Conservation (phyloP, 2,113 vertebrate species). For the Daboia siamensis region DNA sequence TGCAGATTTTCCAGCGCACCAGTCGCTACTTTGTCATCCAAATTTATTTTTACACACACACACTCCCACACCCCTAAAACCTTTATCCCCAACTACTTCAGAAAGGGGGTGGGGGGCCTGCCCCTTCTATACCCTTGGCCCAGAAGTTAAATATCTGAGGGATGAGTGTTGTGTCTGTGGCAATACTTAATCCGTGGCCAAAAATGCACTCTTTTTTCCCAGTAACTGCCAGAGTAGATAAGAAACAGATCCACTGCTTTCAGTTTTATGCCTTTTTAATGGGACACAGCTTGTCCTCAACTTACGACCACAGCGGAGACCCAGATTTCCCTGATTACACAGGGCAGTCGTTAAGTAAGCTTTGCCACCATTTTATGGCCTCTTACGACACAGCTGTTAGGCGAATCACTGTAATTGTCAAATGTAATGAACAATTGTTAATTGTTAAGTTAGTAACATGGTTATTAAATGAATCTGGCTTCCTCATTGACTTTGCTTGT, state of each 20-base stretch:
- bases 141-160: neutral
- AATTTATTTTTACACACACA: neutral
- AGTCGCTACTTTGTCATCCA: too few species aligned
- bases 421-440: too few species aligned
- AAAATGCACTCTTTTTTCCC: neutral
- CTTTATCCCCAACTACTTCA: neutral
- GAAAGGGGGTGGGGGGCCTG: neutral
- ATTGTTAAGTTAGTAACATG: neutral
- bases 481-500: neutral
- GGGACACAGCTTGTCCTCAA: neutral
- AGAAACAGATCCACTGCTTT: neutral
- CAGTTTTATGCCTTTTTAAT: neutral
- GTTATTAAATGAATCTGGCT: neutral
- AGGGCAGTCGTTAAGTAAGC: neutral
- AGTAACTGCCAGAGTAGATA: neutral
- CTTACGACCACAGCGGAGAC: neutral
- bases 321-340: neutral
- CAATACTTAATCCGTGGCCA: neutral
- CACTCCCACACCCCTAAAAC: neutral
- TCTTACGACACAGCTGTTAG: neutral
- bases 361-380: neutral
- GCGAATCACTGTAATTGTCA: neutral
- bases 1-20: too few species aligned
- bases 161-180: neutral
- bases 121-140: neutral